Evolutionary conservation across 2,797 vertebrate genomes (phyloP), one percentile per base, ranked within the genome.

Genomic region (Ctenopoma multispine): DNA sequence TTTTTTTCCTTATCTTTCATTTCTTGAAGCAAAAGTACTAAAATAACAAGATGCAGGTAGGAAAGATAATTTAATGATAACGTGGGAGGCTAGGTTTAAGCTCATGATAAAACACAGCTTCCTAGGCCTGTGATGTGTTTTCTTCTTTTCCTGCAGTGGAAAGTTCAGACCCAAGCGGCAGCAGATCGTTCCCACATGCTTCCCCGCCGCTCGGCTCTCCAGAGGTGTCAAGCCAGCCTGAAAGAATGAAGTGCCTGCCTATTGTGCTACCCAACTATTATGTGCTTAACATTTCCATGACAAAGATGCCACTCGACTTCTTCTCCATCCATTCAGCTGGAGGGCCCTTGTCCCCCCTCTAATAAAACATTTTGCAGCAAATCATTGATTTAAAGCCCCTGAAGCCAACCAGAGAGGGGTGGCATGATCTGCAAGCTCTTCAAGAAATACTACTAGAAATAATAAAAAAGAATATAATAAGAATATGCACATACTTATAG

Each of bases 231-330:
- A 90, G 95, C 94, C 87, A 85, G 94, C 94, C 95, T 96, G 95
- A 96, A 96, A 97, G 97, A 98, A 98, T 98, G 97, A 98, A 99
- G 97, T 97, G 96, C 95, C 96, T 94, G 94, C 87, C 94, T 92
- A 97, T 98, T 99, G 97, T 99, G 95, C 94, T 90, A 89, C 94
- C 93, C 92, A 94, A 97, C 97, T 96, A 97, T 98, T 99, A 97
- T 99, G 97, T 98, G 97, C 96, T 98, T 97, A 97, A 96, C 95
- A 99, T 99, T 98, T 97, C 95, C 97, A 99, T 99, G 90, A 99
- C 96, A 99, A 99, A 99, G 96, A 96, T 96, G 96, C 96, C 97
- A 98, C 97, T 99, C 97, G 97, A 99, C 97, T 98, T 98, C 96
- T 97, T 95, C 94, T 95, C 95, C 95, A 96, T 96, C 97, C 96